These are phyloP conservation scores for Celastrina argiolus DNA, from an alignment of 2,888 invertebrate species.

Conservation along the genomic window DNA sequence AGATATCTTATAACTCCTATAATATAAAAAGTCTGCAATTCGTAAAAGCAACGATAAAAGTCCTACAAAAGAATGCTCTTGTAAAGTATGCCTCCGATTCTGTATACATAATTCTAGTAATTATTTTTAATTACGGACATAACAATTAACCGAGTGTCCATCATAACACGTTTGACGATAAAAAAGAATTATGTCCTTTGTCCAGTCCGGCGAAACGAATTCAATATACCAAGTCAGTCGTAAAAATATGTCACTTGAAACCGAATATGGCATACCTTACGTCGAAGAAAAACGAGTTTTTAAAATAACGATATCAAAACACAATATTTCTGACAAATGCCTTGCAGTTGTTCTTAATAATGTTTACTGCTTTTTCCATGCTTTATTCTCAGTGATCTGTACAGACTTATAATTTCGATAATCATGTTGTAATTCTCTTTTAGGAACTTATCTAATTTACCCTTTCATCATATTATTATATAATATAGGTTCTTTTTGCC, in stretches of 20 bases:
- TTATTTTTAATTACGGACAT: constrained; percentile 12
- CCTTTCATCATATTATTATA: too few species aligned
- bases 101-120: not conserved
- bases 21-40: not conserved
- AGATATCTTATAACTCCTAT: not conserved
- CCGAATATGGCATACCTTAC: constrained; percentile 6
- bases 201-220: not conserved
- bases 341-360: not conserved
- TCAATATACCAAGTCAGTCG: not conserved
- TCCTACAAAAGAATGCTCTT: not conserved
- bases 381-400: not conserved
- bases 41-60: not conserved
- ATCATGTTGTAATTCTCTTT: not conserved
- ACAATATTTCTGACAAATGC: constrained; percentile 8
- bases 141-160: constrained; percentile 5
- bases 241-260: constrained; percentile 17
- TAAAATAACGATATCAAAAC: constrained; percentile 20
- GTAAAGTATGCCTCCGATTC: not conserved
- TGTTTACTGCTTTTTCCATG: not conserved
- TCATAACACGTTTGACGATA: constrained; percentile 8
- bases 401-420: not conserved
- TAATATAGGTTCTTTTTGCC: too few species aligned
- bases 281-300: constrained; percentile 11
- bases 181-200: constrained; percentile 1
- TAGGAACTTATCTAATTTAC: too few species aligned